These are phyloP conservation scores for Strigops habroptila DNA, from an alignment of 2,113 vertebrate species.

Conservation along the genomic window DNA sequence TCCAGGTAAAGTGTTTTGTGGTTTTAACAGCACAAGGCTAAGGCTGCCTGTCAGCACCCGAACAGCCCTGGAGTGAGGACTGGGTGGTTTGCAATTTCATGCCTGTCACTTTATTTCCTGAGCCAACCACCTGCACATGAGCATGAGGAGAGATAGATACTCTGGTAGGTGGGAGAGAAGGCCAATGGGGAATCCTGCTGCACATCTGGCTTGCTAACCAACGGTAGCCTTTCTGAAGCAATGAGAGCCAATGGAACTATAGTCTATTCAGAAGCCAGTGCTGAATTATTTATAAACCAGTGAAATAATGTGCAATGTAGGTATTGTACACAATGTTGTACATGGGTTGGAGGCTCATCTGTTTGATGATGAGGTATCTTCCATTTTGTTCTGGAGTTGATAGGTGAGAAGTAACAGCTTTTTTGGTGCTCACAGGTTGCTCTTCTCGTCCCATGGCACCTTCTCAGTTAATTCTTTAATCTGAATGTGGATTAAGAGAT, in stretches of 20 bases:
- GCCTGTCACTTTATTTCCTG: not conserved
- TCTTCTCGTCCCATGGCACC: not conserved
- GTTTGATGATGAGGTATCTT: not conserved
- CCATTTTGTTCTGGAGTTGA: not conserved
- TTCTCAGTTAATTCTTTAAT: not conserved
- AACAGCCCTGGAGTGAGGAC: not conserved
- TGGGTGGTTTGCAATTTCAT: not conserved
- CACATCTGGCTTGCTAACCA: not conserved
- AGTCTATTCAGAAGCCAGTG: accelerated
- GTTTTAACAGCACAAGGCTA: not conserved
- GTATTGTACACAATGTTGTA: not conserved
- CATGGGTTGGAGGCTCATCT: not conserved
- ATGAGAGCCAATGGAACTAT: not conserved
- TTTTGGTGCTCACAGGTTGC: not conserved
- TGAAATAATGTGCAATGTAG: not conserved
- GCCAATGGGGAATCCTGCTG: not conserved
- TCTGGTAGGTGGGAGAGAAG: not conserved
- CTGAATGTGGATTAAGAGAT: not conserved
- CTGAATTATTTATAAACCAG: not conserved
- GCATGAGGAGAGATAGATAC: not conserved
- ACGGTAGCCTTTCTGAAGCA: not conserved
- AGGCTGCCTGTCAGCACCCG: not conserved
- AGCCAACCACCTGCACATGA: not conserved
- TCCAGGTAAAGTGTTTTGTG: not conserved
- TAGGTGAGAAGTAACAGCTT: not conserved